These are phyloP conservation scores for Numida meleagris DNA, from an alignment of 2,113 vertebrate genomes.

Conservation along the genomic window DNA sequence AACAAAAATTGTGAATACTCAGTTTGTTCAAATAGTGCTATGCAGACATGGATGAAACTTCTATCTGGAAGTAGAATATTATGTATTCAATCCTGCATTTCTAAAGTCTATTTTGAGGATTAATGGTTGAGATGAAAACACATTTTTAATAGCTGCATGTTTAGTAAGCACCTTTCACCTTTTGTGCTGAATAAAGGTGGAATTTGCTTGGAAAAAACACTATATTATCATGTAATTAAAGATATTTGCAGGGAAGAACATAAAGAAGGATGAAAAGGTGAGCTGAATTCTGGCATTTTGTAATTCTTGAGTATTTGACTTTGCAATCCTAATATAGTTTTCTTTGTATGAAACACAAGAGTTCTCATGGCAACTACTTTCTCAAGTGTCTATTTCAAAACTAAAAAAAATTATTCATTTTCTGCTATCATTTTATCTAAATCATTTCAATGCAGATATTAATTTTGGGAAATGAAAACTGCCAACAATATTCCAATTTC, in stretches of 20 bases:
- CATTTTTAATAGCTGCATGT: neutral
- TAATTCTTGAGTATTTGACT: neutral
- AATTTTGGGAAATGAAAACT: neutral
- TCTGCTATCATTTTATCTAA: conserved; percentile 28
- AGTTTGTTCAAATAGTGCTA: neutral
- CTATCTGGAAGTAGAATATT: neutral
- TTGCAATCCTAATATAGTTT: neutral
- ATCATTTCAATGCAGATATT: neutral
- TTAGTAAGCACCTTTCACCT: neutral
- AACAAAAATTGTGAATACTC: neutral
- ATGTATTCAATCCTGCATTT: neutral
- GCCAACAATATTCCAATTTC: conserved; percentile 1
- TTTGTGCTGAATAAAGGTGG: neutral
- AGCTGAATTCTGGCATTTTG: neutral
- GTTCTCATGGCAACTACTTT: conserved; percentile 44
- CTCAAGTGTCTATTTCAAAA: neutral
- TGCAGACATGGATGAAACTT: neutral
- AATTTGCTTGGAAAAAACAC: neutral
- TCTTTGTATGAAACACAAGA: neutral
- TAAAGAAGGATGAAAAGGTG: neutral
- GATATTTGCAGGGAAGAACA: neutral
- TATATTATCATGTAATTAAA: neutral
- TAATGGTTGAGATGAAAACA: neutral
- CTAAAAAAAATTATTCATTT: neutral
- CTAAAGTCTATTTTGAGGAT: neutral